Evolutionary conservation across 2,888 invertebrate genomes (phyloP), one percentile per base, ranked within the genome.

Genomic region (Eurytoma californica): DNA sequence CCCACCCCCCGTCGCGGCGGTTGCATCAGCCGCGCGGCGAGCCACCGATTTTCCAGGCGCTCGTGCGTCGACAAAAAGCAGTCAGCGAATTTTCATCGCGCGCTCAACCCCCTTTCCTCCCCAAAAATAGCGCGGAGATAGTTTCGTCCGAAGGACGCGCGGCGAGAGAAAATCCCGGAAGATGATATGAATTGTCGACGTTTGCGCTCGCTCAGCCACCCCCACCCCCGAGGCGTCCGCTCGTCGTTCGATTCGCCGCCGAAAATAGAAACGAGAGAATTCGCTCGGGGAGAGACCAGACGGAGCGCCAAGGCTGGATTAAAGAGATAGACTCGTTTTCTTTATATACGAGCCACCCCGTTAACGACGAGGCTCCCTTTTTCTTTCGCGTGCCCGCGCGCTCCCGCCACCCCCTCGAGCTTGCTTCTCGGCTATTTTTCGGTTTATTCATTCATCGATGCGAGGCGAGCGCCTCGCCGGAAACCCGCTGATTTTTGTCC

Each of bases 291-390:
- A 57, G 70, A 70, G 77, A 76, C 75, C 39, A 82, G 78, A 80
- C 66, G 39, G 7, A 80, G 75, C 78, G 72, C 80, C 83, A 84
- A 85, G 84, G 83, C 84, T 84, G 81, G 82, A 83, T 87, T 86
- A 86, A 86, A 85, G 84, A 78, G 84, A 85, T 83, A 84, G 83
- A 84, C 79, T 79, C 78, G 79, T 85, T 83, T 39, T 80, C 81
- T 75, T 79, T 74, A 66, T 74, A 53, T 70, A 12, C 49, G 28
- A 16, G 65, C 55, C 47, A 68, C 53, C 39, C 61, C 61, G 39
- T 58, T 68, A 76, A 61, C 68, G 61, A 76, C 60, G 49, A 60
- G 28, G 18, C 58, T 58, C 1, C 16, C 24, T 70, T 39, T 28
- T 39, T 61, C 51, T 51, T 16, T 4, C 20, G 20, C 51, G 12